Conservation (phyloP, 2,113 vertebrate genomes). For the Toxotes jaculatrix region DNA sequence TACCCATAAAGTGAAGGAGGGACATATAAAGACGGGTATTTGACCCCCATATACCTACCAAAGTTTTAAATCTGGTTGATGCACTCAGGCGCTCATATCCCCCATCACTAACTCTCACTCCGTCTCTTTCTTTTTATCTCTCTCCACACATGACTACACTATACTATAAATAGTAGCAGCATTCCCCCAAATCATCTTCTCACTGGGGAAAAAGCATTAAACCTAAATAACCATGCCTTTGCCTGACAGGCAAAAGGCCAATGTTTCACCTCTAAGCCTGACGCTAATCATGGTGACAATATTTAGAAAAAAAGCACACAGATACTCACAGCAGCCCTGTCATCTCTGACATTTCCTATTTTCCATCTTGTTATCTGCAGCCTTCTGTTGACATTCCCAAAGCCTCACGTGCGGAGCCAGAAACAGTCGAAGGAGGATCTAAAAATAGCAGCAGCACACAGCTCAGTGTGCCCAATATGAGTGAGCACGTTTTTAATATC, state of each 20-base stretch:
- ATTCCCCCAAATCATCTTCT: slow-evolving; percentile 59
- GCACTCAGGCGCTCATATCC: slow-evolving; percentile 1
- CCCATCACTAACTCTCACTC: slow-evolving; percentile 17
- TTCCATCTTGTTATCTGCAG: slow-evolving; percentile 77
- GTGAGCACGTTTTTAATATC: slow-evolving; percentile 80
- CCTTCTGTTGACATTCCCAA: slow-evolving; percentile 75
- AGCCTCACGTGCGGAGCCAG: slow-evolving; percentile 79
- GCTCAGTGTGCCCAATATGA: slow-evolving; percentile 69
- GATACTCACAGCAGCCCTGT: slow-evolving; percentile 68
- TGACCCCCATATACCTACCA: not conserved
- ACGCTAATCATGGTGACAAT: slow-evolving; percentile 76
- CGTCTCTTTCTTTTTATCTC: slow-evolving; percentile 10
- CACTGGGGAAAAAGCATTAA: slow-evolving; percentile 41
- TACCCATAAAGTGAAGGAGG: slow-evolving; percentile 12
- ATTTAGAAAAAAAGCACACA: slow-evolving; percentile 51
- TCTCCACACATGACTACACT: slow-evolving; percentile 43
- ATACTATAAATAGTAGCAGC: slow-evolving; percentile 63
- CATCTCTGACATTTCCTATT: slow-evolving; percentile 79
- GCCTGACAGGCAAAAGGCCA: slow-evolving; percentile 73
- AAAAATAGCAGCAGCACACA: slow-evolving; percentile 73
- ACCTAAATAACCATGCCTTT: slow-evolving; percentile 52
- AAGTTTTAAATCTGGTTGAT: slow-evolving; percentile 4
- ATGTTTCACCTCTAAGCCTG: slow-evolving; percentile 64
- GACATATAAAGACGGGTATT: not conserved
- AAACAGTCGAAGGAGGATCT: slow-evolving; percentile 74